phyloP scores from a whole-genome alignment of 2,113 vertebrate species.

The Lynx canadensis region DNA sequence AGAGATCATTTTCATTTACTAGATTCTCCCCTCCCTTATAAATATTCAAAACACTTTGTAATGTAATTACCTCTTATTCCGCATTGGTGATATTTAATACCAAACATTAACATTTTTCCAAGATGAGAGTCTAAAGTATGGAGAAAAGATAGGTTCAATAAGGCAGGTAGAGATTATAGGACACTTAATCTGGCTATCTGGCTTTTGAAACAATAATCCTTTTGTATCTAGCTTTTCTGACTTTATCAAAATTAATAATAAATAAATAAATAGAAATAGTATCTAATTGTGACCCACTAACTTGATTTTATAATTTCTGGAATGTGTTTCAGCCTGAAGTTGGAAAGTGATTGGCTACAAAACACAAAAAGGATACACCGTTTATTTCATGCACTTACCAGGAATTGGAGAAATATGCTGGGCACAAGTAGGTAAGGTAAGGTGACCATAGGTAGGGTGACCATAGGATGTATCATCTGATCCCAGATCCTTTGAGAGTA shows the following conservation, averaged over 20 bases:
- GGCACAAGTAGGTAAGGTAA: rapidly evolving
- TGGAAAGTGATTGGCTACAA: not conserved
- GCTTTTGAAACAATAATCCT: not conserved
- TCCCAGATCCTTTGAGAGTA: not conserved
- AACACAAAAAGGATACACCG: not conserved
- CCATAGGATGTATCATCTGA: not conserved
- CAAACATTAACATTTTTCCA: not conserved
- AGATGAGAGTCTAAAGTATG: not conserved
- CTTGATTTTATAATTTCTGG: not conserved
- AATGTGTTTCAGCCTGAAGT: not conserved
- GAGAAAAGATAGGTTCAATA: not conserved
- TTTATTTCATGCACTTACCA: not conserved
- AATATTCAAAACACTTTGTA: not conserved
- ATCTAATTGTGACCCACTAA: not conserved
- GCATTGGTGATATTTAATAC: not conserved
- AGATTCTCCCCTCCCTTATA: not conserved
- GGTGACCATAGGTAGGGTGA: not conserved
- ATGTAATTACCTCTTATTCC: not conserved
- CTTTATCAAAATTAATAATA: not conserved
- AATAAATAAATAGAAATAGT: not conserved
- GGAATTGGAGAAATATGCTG: not conserved
- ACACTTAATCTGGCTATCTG: not conserved
- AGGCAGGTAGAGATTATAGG: not conserved
- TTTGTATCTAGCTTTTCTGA: not conserved
- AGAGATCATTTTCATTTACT: not conserved